A percentile compares a stretch with the other conserved stretches of the same genome.
These are phyloP conservation scores for Horisme vitalbata DNA, from an alignment of 2,888 invertebrate genomes.

Conservation along the genomic window DNA sequence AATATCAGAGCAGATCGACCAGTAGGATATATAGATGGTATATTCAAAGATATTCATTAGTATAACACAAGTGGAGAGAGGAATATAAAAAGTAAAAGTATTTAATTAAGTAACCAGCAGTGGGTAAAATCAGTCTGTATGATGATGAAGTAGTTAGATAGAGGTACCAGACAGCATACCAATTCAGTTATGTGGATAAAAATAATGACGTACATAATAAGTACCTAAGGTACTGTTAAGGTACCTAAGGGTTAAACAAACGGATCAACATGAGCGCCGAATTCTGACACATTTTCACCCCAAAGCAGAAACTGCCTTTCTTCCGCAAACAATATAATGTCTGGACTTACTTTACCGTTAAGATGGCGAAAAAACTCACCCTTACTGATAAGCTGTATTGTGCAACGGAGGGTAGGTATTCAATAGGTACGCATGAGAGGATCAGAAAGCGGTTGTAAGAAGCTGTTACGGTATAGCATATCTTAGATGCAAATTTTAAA, in stretches of 20 bases:
- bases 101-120: no score
- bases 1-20: no score
- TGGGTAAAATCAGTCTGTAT: no score
- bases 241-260: neutral
- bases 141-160: no score
- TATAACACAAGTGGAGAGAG: no score
- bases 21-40: no score
- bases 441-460: slow-evolving; percentile 7
- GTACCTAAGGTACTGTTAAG: no score
- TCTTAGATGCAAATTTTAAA: slow-evolving; percentile 8
- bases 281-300: slow-evolving; percentile 18
- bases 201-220: no score
- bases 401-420: slow-evolving; percentile 33
- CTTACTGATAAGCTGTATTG: slow-evolving; percentile 30
- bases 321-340: slow-evolving; percentile 29
- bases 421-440: slow-evolving; percentile 13
- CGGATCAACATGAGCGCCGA: neutral
- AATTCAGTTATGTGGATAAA: no score
- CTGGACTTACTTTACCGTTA: slow-evolving; percentile 33
- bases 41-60: no score
- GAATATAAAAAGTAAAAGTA: no score
- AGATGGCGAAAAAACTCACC: slow-evolving; percentile 25
- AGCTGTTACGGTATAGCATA: slow-evolving; percentile 11
- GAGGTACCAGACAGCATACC: no score
- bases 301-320: slow-evolving; percentile 17